Evolutionary conservation across 2,888 invertebrate genomes (phyloP).

Genomic region (Habrosyne pyritoides): DNA sequence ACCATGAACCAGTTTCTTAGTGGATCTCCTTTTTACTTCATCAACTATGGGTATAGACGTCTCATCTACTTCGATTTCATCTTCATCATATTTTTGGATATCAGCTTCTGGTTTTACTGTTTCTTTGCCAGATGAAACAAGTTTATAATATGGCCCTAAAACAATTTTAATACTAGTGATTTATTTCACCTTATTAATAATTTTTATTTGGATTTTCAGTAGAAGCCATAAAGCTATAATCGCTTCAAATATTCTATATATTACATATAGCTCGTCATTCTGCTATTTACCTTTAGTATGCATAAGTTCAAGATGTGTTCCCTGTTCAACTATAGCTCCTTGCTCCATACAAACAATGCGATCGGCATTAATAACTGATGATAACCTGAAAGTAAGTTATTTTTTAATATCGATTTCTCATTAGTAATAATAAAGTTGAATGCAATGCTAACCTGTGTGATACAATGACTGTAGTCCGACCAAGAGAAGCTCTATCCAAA

Average conservation of each 20-base stretch:
- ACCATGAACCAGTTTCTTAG: conserved; percentile 61
- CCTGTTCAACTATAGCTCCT: conserved; percentile 88
- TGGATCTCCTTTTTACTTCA: conserved; percentile 65
- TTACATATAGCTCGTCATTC: too few species aligned
- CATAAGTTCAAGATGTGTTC: conserved; percentile 89
- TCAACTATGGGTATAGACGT: conserved; percentile 51
- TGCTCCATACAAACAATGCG: conserved; percentile 89
- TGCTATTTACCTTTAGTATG: conserved; percentile 84
- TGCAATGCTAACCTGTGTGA: conserved; percentile 81
- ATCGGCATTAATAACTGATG: conserved; percentile 88
- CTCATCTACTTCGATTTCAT: conserved; percentile 42
- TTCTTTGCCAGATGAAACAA: conserved; percentile 86
- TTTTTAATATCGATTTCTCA: too few species aligned
- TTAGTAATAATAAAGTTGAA: too few species aligned
- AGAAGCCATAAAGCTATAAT: too few species aligned
- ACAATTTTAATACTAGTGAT: too few species aligned
- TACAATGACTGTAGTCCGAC: conserved; percentile 89
- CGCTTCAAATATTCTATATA: too few species aligned
- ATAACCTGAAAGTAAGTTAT: conserved; percentile 83
- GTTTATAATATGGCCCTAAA: conserved; percentile 76
- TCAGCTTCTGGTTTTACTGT: conserved; percentile 60
- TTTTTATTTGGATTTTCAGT: too few species aligned
- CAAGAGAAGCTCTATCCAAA: conserved; percentile 87
- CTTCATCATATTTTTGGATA: conserved; percentile 64
- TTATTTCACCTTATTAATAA: too few species aligned